Evolutionary conservation across 1,140 invertebrate species (phyloP).

Genomic region (Drosophila arizonae): DNA sequence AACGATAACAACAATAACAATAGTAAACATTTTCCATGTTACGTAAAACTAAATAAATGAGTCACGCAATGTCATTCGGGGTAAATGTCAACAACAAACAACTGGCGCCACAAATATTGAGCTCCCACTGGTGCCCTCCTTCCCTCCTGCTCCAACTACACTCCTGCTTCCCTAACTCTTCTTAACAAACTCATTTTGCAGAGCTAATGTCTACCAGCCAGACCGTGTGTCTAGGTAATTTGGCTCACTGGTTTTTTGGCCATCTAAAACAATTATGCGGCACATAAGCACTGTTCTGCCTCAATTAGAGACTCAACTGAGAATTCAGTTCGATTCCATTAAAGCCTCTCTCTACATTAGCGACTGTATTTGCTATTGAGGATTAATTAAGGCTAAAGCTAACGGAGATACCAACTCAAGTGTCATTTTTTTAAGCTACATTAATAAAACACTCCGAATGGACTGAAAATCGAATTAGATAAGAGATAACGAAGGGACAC

Average conservation of each 20-base stretch:
- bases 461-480: not conserved
- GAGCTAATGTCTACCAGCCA: constrained; percentile 7
- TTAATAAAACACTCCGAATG: too few species aligned
- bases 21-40: constrained; percentile 48
- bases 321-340: not conserved
- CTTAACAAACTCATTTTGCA: constrained; percentile 13
- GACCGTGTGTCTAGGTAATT: constrained; percentile 44
- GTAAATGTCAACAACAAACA: constrained; percentile 74
- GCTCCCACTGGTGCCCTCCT: constrained; percentile 45
- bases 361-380: not conserved
- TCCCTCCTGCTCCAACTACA: constrained; percentile 8
- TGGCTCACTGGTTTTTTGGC: constrained; percentile 25
- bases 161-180: not conserved
- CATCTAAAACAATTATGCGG: constrained; percentile 26
- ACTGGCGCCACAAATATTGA: constrained; percentile 76
- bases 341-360: constrained; percentile 2
- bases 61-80: constrained; percentile 80
- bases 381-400: not conserved
- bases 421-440: not conserved
- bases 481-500: not conserved
- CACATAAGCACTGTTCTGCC: constrained; percentile 21
- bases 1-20: not conserved
- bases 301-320: constrained; percentile 23
- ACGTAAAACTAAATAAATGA: constrained; percentile 79
- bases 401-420: not conserved